These are phyloP conservation scores for Bradypus variegatus DNA, from an alignment of 2,797 vertebrate genomes.

Conservation along the genomic window DNA sequence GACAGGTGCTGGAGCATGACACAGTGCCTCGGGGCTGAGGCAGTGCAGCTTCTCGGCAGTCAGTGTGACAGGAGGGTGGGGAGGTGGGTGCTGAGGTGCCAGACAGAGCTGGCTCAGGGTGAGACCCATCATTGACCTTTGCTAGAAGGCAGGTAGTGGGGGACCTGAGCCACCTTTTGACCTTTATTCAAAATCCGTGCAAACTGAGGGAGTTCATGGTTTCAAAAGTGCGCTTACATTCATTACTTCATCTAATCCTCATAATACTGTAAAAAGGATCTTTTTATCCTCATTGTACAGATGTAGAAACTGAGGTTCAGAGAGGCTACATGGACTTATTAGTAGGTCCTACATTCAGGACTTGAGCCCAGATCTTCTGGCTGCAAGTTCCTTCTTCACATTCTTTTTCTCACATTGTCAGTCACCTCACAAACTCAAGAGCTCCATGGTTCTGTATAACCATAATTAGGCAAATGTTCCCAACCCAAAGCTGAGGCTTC, in stretches of 20 bases:
- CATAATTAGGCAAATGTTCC: background rate
- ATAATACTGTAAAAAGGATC: background rate
- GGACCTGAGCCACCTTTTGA: background rate
- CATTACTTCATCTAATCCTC: background rate
- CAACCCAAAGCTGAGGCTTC: background rate
- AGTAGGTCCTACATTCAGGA: background rate
- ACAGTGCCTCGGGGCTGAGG: background rate
- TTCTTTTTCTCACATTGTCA: accelerated
- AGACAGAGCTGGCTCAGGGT: background rate
- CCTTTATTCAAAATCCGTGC: background rate
- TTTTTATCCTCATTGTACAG: background rate
- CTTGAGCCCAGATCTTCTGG: background rate
- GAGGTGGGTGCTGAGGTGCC: background rate
- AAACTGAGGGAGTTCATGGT: background rate
- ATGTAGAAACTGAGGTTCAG: background rate
- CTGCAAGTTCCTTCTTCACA: background rate
- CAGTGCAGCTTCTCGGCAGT: background rate
- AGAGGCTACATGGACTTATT: background rate
- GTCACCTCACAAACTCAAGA: background rate
- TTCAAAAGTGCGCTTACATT: background rate
- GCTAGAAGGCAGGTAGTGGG: background rate
- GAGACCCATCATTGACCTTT: background rate
- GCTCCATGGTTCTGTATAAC: background rate
- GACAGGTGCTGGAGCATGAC: constrained; percentile 23
- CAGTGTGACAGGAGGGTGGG: background rate